Evolutionary conservation across 2,113 vertebrate species (phyloP).

Genomic region (Amphiprion ocellaris): DNA sequence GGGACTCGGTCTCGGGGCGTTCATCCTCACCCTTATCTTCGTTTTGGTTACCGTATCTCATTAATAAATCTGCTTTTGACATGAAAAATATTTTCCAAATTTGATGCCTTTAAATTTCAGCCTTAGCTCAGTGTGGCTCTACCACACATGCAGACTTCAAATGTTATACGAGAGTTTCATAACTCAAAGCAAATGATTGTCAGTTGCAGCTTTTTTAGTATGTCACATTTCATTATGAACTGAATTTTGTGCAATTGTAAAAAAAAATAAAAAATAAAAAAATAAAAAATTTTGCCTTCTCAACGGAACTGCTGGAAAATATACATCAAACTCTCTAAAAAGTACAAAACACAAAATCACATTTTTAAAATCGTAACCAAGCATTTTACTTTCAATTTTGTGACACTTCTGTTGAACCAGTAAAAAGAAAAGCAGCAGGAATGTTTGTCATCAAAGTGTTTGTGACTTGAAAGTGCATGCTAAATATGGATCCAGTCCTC

Average conservation of each 20-base stretch:
- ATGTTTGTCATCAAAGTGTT: background rate
- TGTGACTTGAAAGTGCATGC: background rate
- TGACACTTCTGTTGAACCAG: background rate
- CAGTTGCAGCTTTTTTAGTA: background rate
- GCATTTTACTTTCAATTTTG: background rate
- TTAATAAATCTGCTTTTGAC: no score
- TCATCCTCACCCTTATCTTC: background rate
- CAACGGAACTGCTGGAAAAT: no score
- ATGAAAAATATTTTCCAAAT: no score
- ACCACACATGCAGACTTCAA: background rate
- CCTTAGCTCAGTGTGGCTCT: background rate
- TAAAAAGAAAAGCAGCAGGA: background rate
- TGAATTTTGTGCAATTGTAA: conserved; percentile 6
- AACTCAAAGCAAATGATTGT: background rate
- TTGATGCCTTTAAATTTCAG: conserved; percentile 10
- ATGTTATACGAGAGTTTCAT: background rate
- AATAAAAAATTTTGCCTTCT: no score
- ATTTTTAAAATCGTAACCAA: no score
- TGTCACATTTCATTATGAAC: conserved; percentile 8
- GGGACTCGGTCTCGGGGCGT: conserved; percentile 25
- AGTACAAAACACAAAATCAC: no score
- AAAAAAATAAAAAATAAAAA: no score
- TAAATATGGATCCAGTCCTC: background rate
- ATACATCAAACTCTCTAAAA: no score
- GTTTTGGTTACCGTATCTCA: accelerated